Conservation (phyloP, 2,113 vertebrate species). For the Brienomyrus brachyistius region DNA sequence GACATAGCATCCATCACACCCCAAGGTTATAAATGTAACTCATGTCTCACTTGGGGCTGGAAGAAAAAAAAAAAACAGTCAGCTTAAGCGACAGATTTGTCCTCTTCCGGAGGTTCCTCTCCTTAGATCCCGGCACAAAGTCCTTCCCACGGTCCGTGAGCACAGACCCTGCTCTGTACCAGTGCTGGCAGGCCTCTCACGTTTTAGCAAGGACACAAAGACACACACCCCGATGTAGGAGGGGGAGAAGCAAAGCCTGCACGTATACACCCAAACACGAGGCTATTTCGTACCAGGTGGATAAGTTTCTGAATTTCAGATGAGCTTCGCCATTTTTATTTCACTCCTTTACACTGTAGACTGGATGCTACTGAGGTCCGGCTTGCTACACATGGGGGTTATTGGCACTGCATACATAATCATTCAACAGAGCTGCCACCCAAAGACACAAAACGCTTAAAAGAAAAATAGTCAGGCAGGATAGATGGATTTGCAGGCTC, state of each 20-base stretch:
- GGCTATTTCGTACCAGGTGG: neutral
- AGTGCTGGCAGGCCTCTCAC: constrained; percentile 26
- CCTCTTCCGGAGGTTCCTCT: constrained; percentile 21
- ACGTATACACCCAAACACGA: neutral
- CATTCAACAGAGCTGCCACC: neutral
- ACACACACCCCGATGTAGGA: constrained; percentile 37
- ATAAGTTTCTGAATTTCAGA: neutral
- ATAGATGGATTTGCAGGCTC: neutral
- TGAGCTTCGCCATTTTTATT: neutral
- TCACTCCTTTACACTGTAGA: neutral
- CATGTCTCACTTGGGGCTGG: neutral
- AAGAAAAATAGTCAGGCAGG: neutral
- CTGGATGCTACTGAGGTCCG: neutral
- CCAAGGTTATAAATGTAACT: neutral
- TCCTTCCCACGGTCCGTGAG: constrained; percentile 33
- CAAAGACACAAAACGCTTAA: neutral
- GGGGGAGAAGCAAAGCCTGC: constrained; percentile 26
- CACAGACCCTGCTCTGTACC: constrained; percentile 24
- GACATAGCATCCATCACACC: neutral
- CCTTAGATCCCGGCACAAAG: constrained; percentile 37
- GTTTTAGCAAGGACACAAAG: constrained; percentile 41
- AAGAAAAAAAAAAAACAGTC: neutral
- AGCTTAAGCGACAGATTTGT: neutral
- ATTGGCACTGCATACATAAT: neutral
- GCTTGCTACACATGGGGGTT: neutral